Base-by-base conservation (phyloP, 92 coral and sea anemone species). In the Palythoa heliodiscus region DNA sequence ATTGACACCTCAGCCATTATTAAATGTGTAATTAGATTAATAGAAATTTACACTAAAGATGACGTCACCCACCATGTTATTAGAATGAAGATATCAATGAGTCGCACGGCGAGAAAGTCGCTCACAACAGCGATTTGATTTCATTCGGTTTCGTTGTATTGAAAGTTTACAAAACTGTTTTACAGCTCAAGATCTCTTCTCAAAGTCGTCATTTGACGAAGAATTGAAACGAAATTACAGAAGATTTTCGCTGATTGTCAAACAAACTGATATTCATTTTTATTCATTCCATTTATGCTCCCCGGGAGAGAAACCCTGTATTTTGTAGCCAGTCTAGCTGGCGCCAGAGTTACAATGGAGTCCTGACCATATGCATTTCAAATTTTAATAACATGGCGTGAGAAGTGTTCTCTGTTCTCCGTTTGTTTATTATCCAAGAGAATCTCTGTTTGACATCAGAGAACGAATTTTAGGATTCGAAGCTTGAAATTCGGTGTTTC, bases 331-430 rank as follows among this genome's bases (percentile, higher is more conserved):
- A 88, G 98, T 84, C 98, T 86, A 37, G 52, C 86, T 86, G 98
- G 93, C 98, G 98, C 98, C 98, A 68, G 66, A 52, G 37, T 67
- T 83, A 95, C 98, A 94, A 92, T 94, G 90, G 86, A 53, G 73
- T 77, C 57, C 95, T 77, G 98, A 86, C 93, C 95, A 94, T 92
- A 94, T 89, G 98, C 92, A 92, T 91, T 88, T 92, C 93, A 95
- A 90, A 90, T 94, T 84, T 87, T 90, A 90, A 94, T 92, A 90
- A 88, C 93, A 87, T 83, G 83, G 89, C 79, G 88, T 40, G 86
- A 71, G 50, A 25, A 73, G 76, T 86, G 93, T 89, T 91, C 75
- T 86, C 50, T 83, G 85, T 64, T 55, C 82, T 58, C 20, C 86
- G 84, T 90, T 93, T 90, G 93, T 88, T 88, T 93, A 90, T 82